Evolutionary conservation across 2,888 invertebrate genomes (phyloP).

Genomic region (Eupithecia subfuscata): DNA sequence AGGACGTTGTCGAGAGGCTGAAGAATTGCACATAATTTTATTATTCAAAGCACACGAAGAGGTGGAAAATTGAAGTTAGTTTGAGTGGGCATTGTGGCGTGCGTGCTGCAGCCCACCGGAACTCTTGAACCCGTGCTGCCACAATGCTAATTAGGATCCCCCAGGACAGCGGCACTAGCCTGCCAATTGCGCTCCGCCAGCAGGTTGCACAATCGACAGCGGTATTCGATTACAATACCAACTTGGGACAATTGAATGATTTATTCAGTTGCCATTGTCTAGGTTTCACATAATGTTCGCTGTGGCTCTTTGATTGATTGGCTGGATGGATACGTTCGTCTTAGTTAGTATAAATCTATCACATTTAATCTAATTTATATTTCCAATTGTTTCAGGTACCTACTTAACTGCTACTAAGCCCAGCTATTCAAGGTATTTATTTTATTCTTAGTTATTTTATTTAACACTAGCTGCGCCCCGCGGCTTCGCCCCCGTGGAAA

Average conservation of each 20-base stretch:
- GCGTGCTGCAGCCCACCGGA: conserved; percentile 64
- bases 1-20: conserved; percentile 57
- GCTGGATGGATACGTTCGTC: not conserved
- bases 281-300: conserved; percentile 12
- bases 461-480: not conserved
- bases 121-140: conserved; percentile 53
- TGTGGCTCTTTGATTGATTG: not conserved
- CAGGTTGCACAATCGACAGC: conserved; percentile 29
- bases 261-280: conserved; percentile 31
- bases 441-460: not conserved
- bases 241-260: conserved; percentile 29
- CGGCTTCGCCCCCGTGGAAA: too few species aligned
- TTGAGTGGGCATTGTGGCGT: conserved; percentile 63
- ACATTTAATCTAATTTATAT: conserved; percentile 28
- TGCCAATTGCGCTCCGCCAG: conserved; percentile 16
- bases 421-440: conserved; percentile 41
- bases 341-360: not conserved
- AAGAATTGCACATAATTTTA: conserved; percentile 65
- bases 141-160: conserved; percentile 63
- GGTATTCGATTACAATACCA: conserved; percentile 25
- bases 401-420: conserved; percentile 41
- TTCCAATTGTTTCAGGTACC: conserved; percentile 54
- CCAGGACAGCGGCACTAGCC: conserved; percentile 42
- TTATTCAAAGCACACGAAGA: conserved; percentile 64
- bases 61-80: conserved; percentile 66